Evolutionary conservation across 1,140 invertebrate genomes (phyloP).

Genomic region (Drosophila nannoptera): DNA sequence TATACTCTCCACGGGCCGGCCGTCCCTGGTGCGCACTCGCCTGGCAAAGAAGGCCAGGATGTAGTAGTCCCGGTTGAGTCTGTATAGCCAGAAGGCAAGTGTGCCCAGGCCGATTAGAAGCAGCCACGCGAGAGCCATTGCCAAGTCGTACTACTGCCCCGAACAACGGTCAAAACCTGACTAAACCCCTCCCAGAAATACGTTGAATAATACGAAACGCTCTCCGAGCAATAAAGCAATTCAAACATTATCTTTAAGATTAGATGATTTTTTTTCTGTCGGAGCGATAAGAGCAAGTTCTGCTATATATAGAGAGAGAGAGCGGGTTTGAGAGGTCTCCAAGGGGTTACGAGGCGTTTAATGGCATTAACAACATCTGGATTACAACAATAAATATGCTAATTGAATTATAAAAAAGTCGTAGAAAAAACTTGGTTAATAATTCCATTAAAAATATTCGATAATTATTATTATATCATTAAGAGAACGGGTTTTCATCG

Average conservation of each 20-base stretch:
- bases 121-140: constrained; percentile 28
- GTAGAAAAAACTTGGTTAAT: no score
- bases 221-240: neutral
- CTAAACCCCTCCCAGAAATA: neutral
- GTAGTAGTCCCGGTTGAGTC: constrained; percentile 38
- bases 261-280: neutral
- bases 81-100: constrained; percentile 35
- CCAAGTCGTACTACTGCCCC: neutral
- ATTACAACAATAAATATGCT: no score
- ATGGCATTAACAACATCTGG: no score
- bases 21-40: constrained; percentile 37
- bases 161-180: neutral
- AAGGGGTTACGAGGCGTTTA: no score
- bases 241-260: neutral
- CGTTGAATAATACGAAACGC: neutral
- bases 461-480: no score
- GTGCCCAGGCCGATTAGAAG: constrained; percentile 27
- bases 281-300: no score
- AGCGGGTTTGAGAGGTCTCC: no score
- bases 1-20: constrained; percentile 27
- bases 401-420: no score
- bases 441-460: no score
- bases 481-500: no score
- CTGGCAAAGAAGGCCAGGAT: constrained; percentile 38
- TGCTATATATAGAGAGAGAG: no score